Evolutionary conservation across 2,888 invertebrate species (phyloP).

Genomic region (Drosophila nigritarsus): DNA sequence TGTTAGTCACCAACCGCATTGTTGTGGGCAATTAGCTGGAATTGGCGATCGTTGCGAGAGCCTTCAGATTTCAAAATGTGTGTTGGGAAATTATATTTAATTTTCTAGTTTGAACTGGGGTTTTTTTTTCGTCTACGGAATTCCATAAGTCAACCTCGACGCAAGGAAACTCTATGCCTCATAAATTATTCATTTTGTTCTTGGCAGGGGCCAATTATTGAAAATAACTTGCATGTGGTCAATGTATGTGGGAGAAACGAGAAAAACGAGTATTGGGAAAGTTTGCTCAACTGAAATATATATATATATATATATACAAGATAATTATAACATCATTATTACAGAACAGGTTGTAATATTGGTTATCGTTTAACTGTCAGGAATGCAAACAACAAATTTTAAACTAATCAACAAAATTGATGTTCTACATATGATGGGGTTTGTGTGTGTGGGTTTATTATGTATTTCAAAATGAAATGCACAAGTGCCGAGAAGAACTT

Average conservation of each 20-base stretch:
- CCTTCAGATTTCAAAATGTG: neutral
- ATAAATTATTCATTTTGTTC: slow-evolving; percentile 20
- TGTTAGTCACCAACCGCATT: slow-evolving; percentile 52
- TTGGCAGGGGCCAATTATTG: neutral
- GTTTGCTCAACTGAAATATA: neutral
- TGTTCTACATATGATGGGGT: neutral
- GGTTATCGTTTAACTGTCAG: neutral
- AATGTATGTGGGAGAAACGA: slow-evolving; percentile 15
- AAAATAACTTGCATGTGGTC: slow-evolving; percentile 1
- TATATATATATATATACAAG: neutral
- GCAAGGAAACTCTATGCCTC: slow-evolving; percentile 9
- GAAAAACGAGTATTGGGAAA: slow-evolving; percentile 11
- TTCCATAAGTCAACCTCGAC: neutral
- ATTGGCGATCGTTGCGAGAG: slow-evolving; percentile 31
- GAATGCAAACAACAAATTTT: neutral
- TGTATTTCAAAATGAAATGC: neutral
- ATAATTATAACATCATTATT: neutral
- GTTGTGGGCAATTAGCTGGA: slow-evolving; percentile 47
- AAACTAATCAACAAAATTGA: neutral
- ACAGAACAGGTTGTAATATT: neutral
- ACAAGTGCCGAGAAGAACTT: neutral
- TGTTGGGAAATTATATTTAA: slow-evolving; percentile 14
- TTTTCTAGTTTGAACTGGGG: slow-evolving; percentile 13
- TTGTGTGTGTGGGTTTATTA: neutral
- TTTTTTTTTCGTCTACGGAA: slow-evolving; percentile 4